phyloP scores from a whole-genome alignment of 2,113 vertebrate species.

The Tiliqua scincoides region DNA sequence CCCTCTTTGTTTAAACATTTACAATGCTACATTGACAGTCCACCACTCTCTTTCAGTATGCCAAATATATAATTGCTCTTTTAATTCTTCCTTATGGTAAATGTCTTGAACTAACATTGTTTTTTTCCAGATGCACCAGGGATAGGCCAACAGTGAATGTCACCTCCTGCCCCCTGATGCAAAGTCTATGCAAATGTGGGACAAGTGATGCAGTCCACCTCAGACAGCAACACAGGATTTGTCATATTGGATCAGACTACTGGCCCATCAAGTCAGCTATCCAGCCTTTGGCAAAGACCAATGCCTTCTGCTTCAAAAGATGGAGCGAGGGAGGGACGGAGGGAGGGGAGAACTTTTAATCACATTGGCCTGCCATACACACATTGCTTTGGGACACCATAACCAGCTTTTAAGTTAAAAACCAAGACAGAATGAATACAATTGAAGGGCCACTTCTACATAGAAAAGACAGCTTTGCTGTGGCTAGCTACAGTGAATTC shows the following conservation, averaged over 20 bases:
- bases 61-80: accelerated
- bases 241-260: neutral
- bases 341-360: neutral
- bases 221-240: neutral
- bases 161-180: accelerated
- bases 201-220: neutral
- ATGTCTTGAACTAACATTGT: neutral
- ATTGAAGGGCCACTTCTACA: neutral
- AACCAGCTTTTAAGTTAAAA: neutral
- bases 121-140: neutral
- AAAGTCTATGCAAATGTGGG: neutral
- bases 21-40: neutral
- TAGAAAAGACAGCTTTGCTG: neutral
- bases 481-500: neutral
- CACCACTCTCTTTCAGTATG: neutral
- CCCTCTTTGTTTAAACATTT: neutral
- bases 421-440: neutral
- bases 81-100: neutral
- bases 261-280: neutral
- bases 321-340: neutral
- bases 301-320: conserved; percentile 15
- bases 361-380: neutral
- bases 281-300: conserved; percentile 1
- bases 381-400: neutral
- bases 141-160: neutral